Evolutionary conservation across 2,888 invertebrate genomes (phyloP).

Genomic region (Hypomecis punctinalis): DNA sequence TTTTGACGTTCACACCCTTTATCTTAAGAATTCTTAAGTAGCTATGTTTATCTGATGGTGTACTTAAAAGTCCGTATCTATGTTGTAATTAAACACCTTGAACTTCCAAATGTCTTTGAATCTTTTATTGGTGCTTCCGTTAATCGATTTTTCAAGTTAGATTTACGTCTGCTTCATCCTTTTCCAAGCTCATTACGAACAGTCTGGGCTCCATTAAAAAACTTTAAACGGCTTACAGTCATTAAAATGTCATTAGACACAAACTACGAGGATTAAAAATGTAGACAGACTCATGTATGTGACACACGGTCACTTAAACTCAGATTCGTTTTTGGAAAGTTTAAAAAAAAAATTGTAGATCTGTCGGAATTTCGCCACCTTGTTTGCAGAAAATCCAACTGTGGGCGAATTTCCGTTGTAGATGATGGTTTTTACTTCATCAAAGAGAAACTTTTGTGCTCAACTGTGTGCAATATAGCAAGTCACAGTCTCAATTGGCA

Average conservation of each 20-base stretch:
- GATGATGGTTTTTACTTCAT: too few relatives aligned
- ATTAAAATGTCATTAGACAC: conserved; percentile 62
- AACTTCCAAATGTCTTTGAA: conserved; percentile 12
- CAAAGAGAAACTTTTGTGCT: too few relatives aligned
- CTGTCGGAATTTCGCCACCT: too few relatives aligned
- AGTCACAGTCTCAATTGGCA: too few relatives aligned
- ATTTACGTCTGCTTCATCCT: conserved; percentile 49
- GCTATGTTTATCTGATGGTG: not conserved
- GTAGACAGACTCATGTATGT: conserved; percentile 8
- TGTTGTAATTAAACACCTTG: conserved; percentile 11
- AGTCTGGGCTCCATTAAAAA: conserved; percentile 41
- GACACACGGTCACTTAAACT: conserved; percentile 9
- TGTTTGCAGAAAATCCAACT: too few relatives aligned
- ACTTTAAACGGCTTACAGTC: conserved; percentile 49
- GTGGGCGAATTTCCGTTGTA: too few relatives aligned
- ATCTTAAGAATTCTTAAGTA: not conserved
- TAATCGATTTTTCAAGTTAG: conserved; percentile 22
- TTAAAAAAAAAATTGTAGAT: too few relatives aligned
- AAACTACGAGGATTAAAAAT: conserved; percentile 36
- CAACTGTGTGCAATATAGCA: too few relatives aligned
- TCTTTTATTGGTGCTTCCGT: conserved; percentile 14
- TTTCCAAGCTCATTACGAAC: conserved; percentile 42
- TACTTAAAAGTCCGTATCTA: not conserved
- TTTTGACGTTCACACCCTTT: too few relatives aligned
- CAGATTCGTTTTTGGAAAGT: too few relatives aligned